A percentile compares a stretch with the other conserved stretches of the same genome.
These are phyloP conservation scores for Triplophysa siluroides DNA, from an alignment of 2,113 vertebrate genomes.

Conservation along the genomic window DNA sequence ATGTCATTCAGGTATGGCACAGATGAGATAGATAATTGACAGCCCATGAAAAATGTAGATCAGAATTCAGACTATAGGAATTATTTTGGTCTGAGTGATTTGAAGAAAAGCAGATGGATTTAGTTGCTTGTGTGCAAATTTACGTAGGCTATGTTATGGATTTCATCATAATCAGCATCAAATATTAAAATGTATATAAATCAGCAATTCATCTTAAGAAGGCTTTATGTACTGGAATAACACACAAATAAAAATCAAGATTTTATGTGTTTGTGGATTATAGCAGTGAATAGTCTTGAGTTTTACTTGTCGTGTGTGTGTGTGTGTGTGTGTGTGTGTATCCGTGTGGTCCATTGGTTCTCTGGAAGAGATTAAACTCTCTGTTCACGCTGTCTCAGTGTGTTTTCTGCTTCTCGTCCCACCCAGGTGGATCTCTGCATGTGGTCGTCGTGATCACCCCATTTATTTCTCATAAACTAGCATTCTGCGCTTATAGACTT, in stretches of 20 bases:
- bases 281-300: constrained; percentile 4
- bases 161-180: neutral
- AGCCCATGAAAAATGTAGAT: constrained; percentile 42
- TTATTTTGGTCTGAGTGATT: constrained; percentile 16
- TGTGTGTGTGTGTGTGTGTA: neutral
- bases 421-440: constrained; percentile 72
- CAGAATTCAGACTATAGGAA: neutral
- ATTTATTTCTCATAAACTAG: constrained; percentile 21
- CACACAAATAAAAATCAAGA: too few relatives aligned
- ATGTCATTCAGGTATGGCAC: constrained; percentile 82
- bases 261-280: neutral
- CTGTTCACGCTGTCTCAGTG: constrained; percentile 82
- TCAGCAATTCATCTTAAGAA: neutral
- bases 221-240: neutral
- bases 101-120: neutral
- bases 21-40: constrained; percentile 80
- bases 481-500: neutral
- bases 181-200: neutral
- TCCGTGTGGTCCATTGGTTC: neutral
- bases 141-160: neutral
- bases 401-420: constrained; percentile 86
- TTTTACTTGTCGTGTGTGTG: neutral
- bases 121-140: neutral
- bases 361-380: constrained; percentile 77
- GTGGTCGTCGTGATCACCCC: constrained; percentile 11